Percentiles rank a stretch among this genome's conserved stretches.
phyloP scores from a whole-genome alignment of 2,888 invertebrate species.

The Erebia aethiops region DNA sequence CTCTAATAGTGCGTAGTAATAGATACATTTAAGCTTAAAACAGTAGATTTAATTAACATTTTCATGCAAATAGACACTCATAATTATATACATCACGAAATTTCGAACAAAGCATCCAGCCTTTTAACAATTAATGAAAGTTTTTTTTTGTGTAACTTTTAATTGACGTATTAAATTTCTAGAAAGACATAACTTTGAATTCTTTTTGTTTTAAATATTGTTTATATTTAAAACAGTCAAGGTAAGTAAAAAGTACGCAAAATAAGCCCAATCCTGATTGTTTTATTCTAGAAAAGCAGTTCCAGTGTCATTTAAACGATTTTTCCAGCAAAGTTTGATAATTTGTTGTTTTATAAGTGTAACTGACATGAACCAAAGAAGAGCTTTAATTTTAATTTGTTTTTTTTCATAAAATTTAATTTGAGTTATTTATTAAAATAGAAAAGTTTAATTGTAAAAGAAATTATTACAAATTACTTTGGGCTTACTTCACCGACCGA shows the following conservation, averaged over 20 bases:
- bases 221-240: constrained; percentile 8
- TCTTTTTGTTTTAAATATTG: not conserved
- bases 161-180: constrained; percentile 13
- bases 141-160: constrained; percentile 1
- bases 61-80: not conserved
- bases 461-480: not conserved
- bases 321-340: no score
- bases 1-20: not conserved
- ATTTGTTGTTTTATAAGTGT: no score
- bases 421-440: no score
- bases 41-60: not conserved
- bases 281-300: no score
- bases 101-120: constrained; percentile 32
- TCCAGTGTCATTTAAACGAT: no score
- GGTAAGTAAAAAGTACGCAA: not conserved
- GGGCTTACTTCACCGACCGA: not conserved
- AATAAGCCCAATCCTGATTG: constrained; percentile 1
- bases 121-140: constrained; percentile 24
- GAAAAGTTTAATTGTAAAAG: no score
- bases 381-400: not conserved
- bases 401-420: no score
- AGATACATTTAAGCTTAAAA: not conserved
- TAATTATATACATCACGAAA: constrained; percentile 25
- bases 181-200: not conserved
- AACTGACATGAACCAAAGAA: not conserved